These are phyloP conservation scores for Sebastes hubbsi DNA, from an alignment of 2,797 vertebrate genomes.

Conservation along the genomic window DNA sequence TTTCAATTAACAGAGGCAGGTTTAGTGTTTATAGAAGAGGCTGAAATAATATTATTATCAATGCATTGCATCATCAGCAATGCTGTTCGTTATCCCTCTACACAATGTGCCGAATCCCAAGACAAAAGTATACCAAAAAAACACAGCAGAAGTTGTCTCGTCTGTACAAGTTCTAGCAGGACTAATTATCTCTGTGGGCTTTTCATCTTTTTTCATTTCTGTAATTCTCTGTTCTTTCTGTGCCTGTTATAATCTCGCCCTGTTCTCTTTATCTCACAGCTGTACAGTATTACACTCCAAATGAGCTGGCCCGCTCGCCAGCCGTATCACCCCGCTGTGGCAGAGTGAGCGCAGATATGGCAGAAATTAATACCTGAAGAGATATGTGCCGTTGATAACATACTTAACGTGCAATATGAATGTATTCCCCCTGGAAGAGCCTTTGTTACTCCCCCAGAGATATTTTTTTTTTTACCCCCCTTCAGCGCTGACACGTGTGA, in stretches of 20 bases:
- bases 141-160: constrained; percentile 27
- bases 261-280: constrained; percentile 69
- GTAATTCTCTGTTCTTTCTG: constrained; percentile 59
- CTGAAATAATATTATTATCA: constrained; percentile 8
- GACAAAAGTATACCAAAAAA: constrained; percentile 15
- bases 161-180: constrained; percentile 49
- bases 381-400: constrained; percentile 62
- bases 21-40: not conserved
- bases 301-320: constrained; percentile 56
- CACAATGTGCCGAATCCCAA: constrained; percentile 44
- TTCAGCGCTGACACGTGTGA: not conserved
- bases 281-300: constrained; percentile 69
- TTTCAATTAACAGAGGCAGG: not conserved
- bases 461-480: not conserved
- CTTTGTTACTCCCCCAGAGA: constrained; percentile 50
- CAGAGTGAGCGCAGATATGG: constrained; percentile 51
- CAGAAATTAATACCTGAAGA: constrained; percentile 75
- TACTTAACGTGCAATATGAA: constrained; percentile 49
- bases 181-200: constrained; percentile 74
- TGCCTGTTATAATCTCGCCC: constrained; percentile 58
- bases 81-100: not conserved
- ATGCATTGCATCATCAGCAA: constrained; percentile 46
- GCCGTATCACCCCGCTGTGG: constrained; percentile 50
- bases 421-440: constrained; percentile 47
- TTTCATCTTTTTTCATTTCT: constrained; percentile 74